Percentiles rank a stretch among this genome's conserved stretches.
Conservation (phyloP, 2,113 vertebrate genomes). For the Forbesichthys papilliferus region DNA sequence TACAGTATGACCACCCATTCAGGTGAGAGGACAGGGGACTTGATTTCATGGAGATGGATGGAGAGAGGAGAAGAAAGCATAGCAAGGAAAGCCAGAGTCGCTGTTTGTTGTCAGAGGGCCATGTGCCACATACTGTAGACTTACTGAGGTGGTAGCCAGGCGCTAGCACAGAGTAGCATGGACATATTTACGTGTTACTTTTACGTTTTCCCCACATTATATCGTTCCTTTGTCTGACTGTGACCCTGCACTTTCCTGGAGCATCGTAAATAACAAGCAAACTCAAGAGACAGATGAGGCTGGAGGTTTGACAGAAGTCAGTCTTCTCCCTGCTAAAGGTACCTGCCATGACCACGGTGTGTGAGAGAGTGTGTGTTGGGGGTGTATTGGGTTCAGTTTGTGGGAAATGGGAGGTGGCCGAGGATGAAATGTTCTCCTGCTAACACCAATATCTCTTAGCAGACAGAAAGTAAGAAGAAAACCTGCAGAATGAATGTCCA, state of each 20-base stretch:
- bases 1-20: too few relatives aligned
- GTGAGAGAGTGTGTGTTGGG: not conserved
- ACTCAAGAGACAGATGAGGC: constrained; percentile 18
- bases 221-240: not conserved
- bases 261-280: constrained; percentile 17
- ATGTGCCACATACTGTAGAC: too few relatives aligned
- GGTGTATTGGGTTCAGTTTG: constrained; percentile 7
- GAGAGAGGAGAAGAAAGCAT: too few relatives aligned
- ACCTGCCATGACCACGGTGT: constrained; percentile 24
- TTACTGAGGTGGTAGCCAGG: constrained; percentile 4
- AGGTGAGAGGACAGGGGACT: too few relatives aligned
- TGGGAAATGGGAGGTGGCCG: constrained; percentile 35
- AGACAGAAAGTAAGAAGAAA: constrained; percentile 27
- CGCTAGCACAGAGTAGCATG: constrained; percentile 5
- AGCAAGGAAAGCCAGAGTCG: not conserved
- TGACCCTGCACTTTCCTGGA: not conserved
- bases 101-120: not conserved
- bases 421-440: constrained; percentile 36
- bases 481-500: constrained; percentile 42
- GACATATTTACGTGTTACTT: not conserved
- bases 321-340: constrained; percentile 24
- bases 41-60: too few relatives aligned
- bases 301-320: constrained; percentile 16
- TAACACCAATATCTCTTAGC: constrained; percentile 38
- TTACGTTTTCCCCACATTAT: not conserved